phyloP scores from a whole-genome alignment of 2,797 vertebrate genomes.

The Malacoctenus gilli region DNA sequence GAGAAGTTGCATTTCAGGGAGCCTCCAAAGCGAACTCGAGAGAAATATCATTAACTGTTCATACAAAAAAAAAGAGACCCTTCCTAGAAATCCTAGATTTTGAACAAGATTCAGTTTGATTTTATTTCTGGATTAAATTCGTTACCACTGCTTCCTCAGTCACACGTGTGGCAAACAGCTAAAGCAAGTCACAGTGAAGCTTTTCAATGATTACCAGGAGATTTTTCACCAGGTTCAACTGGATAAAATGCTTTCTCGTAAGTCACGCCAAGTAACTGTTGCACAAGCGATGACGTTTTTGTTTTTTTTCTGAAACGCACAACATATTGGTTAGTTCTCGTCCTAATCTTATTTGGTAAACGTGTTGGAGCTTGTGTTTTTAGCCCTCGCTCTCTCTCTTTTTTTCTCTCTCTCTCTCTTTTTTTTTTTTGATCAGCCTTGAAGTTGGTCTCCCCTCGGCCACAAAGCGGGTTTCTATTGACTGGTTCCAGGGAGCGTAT shows the following conservation, averaged over 20 bases:
- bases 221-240: constrained; percentile 19
- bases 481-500: constrained; percentile 85
- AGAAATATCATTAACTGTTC: background rate
- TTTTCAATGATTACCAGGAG: constrained; percentile 18
- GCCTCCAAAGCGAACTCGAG: constrained; percentile 26
- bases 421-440: constrained; percentile 77
- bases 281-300: constrained; percentile 28
- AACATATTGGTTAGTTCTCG: constrained; percentile 47
- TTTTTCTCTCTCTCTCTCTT: constrained; percentile 21
- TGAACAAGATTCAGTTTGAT: too few species aligned
- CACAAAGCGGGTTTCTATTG: constrained; percentile 84
- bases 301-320: constrained; percentile 26
- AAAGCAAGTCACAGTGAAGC: constrained; percentile 1
- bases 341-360: constrained; percentile 72
- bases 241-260: constrained; percentile 4
- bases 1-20: constrained; percentile 25
- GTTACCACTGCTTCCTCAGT: background rate
- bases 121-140: background rate
- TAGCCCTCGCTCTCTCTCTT: too few species aligned
- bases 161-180: constrained; percentile 4
- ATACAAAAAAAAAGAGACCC: too few species aligned
- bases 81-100: too few species aligned
- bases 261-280: constrained; percentile 32
- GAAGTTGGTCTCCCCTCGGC: constrained; percentile 83
- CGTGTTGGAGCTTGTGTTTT: constrained; percentile 65